Evolutionary conservation across 1,140 invertebrate genomes (phyloP), one percentile per base, ranked within the genome.

Genomic region (Sesamia nonagrioides): DNA sequence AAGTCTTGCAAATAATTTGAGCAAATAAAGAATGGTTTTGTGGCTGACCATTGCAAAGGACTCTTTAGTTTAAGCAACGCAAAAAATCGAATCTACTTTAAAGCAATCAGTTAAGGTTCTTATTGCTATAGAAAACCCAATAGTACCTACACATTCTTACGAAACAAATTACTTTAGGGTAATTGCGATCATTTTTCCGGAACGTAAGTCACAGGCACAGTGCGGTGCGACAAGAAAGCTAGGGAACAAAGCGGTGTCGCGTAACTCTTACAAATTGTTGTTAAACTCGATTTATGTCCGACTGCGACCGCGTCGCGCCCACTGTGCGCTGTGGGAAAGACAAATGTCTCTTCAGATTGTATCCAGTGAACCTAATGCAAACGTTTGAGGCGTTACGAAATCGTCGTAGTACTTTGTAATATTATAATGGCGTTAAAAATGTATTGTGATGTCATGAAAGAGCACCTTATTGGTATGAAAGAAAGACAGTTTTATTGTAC

Each of bases 221-320:
- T 37, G 60, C 42, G 37, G 8, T 9, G 27, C 27, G 56, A 33
- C 27, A 58, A 61, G 60, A 61, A 61, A 61, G n/a, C 37, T 21
- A 7, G 56, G 56, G 60, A 63, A 63, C 69, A 37, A 54, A 72
- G 50, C 69, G 69, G 35, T 58, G 79, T 69, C 69, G 78, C 69
- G 71, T 61, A 76, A 76, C 63, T 66, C 71, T 68, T 68, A 68
- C 50, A 80, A 80, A 74, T 82, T 78, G 72, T 63, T 79, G 75
- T 83, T 79, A 80, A 80, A 83, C 72, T 21, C 81, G 83, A 85
- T 82, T 85, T 85, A 83, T 82, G 76, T 82, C 78, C 72, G 17
- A 79, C 69, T 45, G 77, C 13, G 60, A 77, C 71, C 40, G 73
- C 37, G 60, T 5, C 50, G 69, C 63, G 37, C 77, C 75, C 75